Evolutionary conservation across 2,888 invertebrate genomes (phyloP).

Genomic region (Scaeva pyrastri): DNA sequence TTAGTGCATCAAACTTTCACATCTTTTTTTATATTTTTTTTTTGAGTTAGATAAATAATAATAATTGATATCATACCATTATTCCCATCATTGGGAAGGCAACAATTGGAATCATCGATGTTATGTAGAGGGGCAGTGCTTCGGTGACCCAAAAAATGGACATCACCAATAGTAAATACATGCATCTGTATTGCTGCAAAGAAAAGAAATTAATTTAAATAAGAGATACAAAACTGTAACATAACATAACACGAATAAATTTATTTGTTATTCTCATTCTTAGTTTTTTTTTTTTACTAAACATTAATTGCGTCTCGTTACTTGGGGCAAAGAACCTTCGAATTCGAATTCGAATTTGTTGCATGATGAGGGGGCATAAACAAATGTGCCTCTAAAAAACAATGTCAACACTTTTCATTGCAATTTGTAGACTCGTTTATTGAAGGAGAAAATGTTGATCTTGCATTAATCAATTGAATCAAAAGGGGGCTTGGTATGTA

Average conservation of each 20-base stretch:
- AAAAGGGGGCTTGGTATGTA: background rate
- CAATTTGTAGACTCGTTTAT: background rate
- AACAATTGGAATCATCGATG: slow-evolving; percentile 92
- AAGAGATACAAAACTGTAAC: background rate
- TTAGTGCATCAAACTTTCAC: slow-evolving; percentile 3
- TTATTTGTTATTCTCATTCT: slow-evolving; percentile 42
- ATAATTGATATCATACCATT: slow-evolving; percentile 84
- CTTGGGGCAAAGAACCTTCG: slow-evolving; percentile 43
- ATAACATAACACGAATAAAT: slow-evolving; percentile 42
- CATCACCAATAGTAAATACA: slow-evolving; percentile 92
- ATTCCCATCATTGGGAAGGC: slow-evolving; percentile 93
- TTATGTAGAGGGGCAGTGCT: slow-evolving; percentile 91
- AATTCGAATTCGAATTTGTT: background rate
- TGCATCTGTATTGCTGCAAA: slow-evolving; percentile 88
- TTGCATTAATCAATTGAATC: slow-evolving; percentile 14
- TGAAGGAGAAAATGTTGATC: slow-evolving; percentile 43
- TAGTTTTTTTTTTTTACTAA: background rate
- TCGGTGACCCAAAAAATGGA: slow-evolving; percentile 94
- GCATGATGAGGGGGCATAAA: slow-evolving; percentile 11
- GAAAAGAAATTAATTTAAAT: slow-evolving; percentile 55
- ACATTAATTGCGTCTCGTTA: background rate
- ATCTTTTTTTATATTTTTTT: slow-evolving; percentile 2
- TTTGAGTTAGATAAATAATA: too few relatives aligned
- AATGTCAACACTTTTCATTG: slow-evolving; percentile 39
- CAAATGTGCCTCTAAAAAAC: slow-evolving; percentile 25